phyloP scores from a whole-genome alignment of 2,888 invertebrate genomes.

The Antheraea yamamai region DNA sequence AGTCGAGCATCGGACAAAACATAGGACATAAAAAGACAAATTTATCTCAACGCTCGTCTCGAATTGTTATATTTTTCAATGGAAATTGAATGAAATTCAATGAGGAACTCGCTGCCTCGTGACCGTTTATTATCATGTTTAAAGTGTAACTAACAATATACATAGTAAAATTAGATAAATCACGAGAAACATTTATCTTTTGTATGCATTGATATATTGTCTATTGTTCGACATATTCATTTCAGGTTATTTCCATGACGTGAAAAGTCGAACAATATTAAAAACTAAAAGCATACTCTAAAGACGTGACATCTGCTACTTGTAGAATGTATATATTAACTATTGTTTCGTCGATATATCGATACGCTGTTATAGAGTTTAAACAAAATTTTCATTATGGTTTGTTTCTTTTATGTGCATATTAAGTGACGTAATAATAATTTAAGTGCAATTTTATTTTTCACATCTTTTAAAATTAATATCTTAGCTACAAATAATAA shows the following conservation, averaged over 20 bases:
- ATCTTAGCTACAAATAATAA: background rate
- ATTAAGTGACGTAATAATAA: background rate
- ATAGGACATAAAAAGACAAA: constrained; percentile 31
- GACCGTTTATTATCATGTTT: constrained; percentile 9
- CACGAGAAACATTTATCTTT: constrained; percentile 10
- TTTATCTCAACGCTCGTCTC: constrained; percentile 32
- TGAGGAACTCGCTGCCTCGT: constrained; percentile 4
- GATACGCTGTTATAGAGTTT: background rate
- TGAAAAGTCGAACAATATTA: background rate
- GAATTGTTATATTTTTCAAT: constrained; percentile 27
- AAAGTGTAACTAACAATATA: constrained; percentile 5
- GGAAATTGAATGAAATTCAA: constrained; percentile 8
- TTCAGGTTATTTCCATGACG: constrained; percentile 10
- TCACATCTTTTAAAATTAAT: background rate
- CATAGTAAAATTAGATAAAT: constrained; percentile 7
- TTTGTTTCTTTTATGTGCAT: background rate
- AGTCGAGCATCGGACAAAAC: constrained; percentile 35
- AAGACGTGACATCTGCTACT: background rate
- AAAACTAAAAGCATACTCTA: background rate
- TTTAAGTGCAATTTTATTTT: background rate
- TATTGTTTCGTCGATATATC: background rate
- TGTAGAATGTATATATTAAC: background rate
- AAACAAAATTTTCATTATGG: background rate
- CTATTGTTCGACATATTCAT: background rate
- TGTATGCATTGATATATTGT: constrained; percentile 3